Percentiles rank a stretch among this genome's conserved stretches.
These are phyloP conservation scores for Acanthococcus lagerstroemiae DNA, from an alignment of 2,888 invertebrate genomes.

Conservation along the genomic window DNA sequence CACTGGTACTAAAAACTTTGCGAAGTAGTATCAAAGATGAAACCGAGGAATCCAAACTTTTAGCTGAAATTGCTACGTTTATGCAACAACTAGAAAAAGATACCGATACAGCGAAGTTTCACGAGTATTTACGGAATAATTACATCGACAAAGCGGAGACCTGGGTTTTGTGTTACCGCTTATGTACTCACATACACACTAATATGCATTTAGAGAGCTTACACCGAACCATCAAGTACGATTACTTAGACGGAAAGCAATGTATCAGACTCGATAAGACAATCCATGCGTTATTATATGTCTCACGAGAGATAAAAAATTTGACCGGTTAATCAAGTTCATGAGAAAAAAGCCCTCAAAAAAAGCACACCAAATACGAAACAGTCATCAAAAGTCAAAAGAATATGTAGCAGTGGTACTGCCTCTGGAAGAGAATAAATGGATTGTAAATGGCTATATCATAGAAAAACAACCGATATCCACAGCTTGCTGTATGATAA, in stretches of 20 bases:
- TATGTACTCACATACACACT: neutral
- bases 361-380: too few species aligned
- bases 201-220: neutral
- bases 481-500: too few species aligned
- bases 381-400: too few species aligned
- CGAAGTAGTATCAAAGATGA: neutral
- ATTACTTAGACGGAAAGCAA: neutral
- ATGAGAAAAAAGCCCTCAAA: too few species aligned
- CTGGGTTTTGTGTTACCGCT: neutral
- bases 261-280: neutral
- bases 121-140: neutral
- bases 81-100: neutral
- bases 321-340: neutral
- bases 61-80: neutral
- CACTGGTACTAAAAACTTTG: neutral
- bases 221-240: neutral
- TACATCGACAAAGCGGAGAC: neutral
- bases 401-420: too few species aligned
- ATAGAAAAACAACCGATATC: too few species aligned
- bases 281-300: neutral
- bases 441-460: too few species aligned
- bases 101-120: neutral
- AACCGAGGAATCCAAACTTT: neutral
- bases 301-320: neutral
- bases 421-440: too few species aligned